These are phyloP conservation scores for Dromius quadrimaculatus DNA, from an alignment of 2,888 invertebrate species.

Conservation along the genomic window DNA sequence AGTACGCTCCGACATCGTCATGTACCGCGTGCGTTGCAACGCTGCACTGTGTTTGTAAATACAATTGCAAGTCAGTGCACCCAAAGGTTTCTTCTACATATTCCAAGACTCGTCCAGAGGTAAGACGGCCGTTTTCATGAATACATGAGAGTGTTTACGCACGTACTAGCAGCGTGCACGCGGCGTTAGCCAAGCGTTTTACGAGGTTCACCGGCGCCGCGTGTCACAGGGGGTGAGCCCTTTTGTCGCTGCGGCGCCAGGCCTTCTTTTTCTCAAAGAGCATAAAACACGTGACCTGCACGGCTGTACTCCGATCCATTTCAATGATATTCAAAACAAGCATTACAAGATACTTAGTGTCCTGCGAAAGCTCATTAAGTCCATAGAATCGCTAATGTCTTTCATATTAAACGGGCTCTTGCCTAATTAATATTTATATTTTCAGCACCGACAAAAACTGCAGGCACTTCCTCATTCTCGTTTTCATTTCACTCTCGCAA, in stretches of 20 bases:
- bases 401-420: conserved; percentile 32
- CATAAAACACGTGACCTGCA: background rate
- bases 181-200: conserved; percentile 1
- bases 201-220: conserved; percentile 5
- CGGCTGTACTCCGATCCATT: background rate
- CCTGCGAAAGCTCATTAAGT: conserved; percentile 30
- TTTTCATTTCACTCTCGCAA: conserved; percentile 37
- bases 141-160: conserved; percentile 12
- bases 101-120: background rate
- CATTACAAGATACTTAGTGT: conserved; percentile 41
- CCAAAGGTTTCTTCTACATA: background rate
- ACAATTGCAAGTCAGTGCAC: background rate
- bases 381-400: conserved; percentile 43
- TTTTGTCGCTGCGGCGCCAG: background rate
- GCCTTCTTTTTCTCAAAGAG: background rate
- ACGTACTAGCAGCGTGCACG: background rate
- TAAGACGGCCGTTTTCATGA: background rate
- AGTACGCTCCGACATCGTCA: background rate
- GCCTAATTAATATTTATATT: conserved; percentile 49
- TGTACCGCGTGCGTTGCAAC: background rate
- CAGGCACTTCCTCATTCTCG: conserved; percentile 36
- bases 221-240: conserved; percentile 24
- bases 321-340: conserved; percentile 37
- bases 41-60: background rate
- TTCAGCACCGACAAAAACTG: conserved; percentile 31